Evolutionary conservation across 1,140 invertebrate genomes (phyloP), one percentile per base, ranked within the genome.

Genomic region (Drosophila mauritiana): DNA sequence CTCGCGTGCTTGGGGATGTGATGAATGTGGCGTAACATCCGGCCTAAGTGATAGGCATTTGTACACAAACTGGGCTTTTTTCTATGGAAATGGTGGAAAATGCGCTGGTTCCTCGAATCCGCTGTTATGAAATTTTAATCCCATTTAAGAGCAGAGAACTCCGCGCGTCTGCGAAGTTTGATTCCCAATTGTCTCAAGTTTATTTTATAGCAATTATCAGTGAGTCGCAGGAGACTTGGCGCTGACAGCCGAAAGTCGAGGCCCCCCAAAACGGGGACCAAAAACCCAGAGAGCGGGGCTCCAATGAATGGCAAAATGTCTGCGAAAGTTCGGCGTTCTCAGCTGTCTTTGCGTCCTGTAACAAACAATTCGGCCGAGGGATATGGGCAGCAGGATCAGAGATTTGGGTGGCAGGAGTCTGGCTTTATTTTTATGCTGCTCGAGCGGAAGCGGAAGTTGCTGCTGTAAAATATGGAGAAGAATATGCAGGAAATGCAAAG

Each of bases 401-500:
- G 17, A 22, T 20, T 10, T n/a, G 45, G 15, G 27, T 10, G 48
- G 55, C 55, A 59, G 68, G 57, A 74, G 72, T 70, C 70, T 70
- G 49, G 46, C 54, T 72, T 79, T 63, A 69, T 84, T 83, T 89
- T 88, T 88, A 73, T 83, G 73, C 72, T 73, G 51, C 57, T 67
- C 37, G 46, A 88, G 64, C 84, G 84, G 85, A 89, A 89, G 59
- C 58, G 84, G 84, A 89, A 74, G 84, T 83, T 80, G 77, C 77
- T 72, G 73, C 62, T 84, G 80, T 89, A 89, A 84, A 89, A 89
- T 88, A 70, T 75, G 61, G 69, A 80, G 68, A 83, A 84, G 75
- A 89, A 78, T 77, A 59, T 62, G 76, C 80, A 83, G 84, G 84
- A 89, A 89, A 88, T 88, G 84, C 84, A 88, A 88, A 89, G 67